phyloP scores from a whole-genome alignment of 1,140 invertebrate species.

The Capitella teleta region DNA sequence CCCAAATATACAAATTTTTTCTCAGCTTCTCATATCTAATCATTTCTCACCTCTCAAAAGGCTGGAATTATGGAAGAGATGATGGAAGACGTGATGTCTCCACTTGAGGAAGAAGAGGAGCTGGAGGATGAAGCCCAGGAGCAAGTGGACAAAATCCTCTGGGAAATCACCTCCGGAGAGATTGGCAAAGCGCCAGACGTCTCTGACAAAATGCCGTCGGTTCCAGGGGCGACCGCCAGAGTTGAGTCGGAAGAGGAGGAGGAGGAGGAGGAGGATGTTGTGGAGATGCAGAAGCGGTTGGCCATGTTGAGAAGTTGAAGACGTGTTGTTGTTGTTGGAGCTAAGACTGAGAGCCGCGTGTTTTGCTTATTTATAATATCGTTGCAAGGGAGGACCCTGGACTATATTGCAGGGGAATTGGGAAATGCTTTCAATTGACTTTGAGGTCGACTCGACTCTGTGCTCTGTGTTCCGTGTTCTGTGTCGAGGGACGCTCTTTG shows the following conservation, averaged over 20 bases:
- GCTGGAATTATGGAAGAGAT: conserved; percentile 99
- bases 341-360: too few relatives aligned
- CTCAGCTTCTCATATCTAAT: not conserved
- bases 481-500: too few relatives aligned
- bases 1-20: not conserved
- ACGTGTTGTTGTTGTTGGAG: not conserved
- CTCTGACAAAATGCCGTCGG: conserved; percentile 16
- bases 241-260: conserved; percentile 49
- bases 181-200: conserved; percentile 64
- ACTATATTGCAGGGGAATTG: too few relatives aligned
- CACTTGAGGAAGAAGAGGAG: conserved; percentile 46
- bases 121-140: conserved; percentile 66
- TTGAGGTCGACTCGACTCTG: too few relatives aligned
- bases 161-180: conserved; percentile 76
- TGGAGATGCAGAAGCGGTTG: conserved; percentile 73
- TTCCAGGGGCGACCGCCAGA: conserved; percentile 49
- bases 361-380: too few relatives aligned
- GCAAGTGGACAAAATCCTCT: conserved; percentile 91
- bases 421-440: too few relatives aligned
- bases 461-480: too few relatives aligned
- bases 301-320: conserved; percentile 68
- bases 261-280: conserved; percentile 61
- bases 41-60: conserved; percentile 26
- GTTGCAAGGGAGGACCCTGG: too few relatives aligned
- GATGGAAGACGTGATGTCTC: conserved; percentile 94